Base-by-base conservation (phyloP, 2,113 vertebrate genomes). In the Eidolon helvum region DNA sequence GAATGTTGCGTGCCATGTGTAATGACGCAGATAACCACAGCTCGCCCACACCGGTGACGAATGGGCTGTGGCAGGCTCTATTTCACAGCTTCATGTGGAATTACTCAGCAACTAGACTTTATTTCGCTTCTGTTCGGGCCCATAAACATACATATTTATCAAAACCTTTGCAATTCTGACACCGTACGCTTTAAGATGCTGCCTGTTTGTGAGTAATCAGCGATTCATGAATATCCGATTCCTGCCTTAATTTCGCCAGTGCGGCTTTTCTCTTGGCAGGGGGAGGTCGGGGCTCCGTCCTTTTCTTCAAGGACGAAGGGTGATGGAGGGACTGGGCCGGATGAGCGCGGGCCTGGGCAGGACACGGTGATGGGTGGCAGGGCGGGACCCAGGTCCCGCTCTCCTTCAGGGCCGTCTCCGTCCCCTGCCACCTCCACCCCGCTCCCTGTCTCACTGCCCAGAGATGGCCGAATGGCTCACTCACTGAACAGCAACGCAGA, bases 171-270 rank as follows among this genome's bases (percentile, higher is more conserved):
- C 59, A 85, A 82, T 69, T 85, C 80, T 92, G 88, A 87, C 59
- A 85, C 69, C 45, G 82, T 87, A 75, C 63, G 66, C 85, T 96
- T 90, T 84, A 80, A 87, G 75, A 96, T 57, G 82, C 50, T 66
- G 43, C 72, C 78, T 91, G 87, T 85, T 92, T 95, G 71, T 88
- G 72, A 66, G 59, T 75, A 95, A 95, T 95, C 84, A 94, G 75
- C 15, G 65, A 66, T 85, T 96, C 85, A 90, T 96, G 90, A 96
- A 95, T 92, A 95, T 92, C 95, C 92, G 90, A 94, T 96, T 95
- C 83, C 82, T 95, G 15, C n/a, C 66, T 94, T 80, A 71, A 90
- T 93, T 95, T 92, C 84, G 68, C 48, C 10, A 21, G 40, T 0
- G 0, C 79, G 68, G 22, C 79, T 96, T 90, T 72, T 43, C 65